A percentile compares a stretch with the other conserved stretches of the same genome.
These are phyloP conservation scores for Menidia menidia DNA, from an alignment of 2,797 vertebrate genomes.

Conservation along the genomic window DNA sequence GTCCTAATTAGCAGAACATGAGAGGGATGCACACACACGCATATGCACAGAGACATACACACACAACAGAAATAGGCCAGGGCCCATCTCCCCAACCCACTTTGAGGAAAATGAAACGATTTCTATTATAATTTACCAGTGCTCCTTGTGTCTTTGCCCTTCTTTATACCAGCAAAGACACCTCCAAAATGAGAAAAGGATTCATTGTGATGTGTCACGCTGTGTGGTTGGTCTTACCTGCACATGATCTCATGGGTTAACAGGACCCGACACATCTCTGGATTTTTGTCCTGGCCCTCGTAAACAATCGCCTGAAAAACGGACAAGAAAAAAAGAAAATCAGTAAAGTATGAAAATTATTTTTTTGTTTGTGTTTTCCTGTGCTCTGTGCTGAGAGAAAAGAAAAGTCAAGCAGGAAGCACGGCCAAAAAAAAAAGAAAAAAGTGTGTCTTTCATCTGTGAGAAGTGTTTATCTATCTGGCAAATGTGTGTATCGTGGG, in stretches of 20 bases:
- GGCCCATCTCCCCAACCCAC: conserved; percentile 83
- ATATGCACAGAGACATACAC: conserved; percentile 48
- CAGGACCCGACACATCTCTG: conserved; percentile 96
- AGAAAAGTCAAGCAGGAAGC: conserved; percentile 34
- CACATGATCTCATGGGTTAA: conserved; percentile 99
- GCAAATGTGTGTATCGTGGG: conserved; percentile 75
- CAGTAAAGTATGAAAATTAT: conserved; percentile 6
- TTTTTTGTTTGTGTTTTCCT: conserved; percentile 19
- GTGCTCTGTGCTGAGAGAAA: conserved; percentile 11
- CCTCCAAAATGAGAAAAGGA: conserved; percentile 32
- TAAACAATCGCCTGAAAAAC: conserved; percentile 91
- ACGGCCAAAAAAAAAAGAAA: conserved; percentile 53
- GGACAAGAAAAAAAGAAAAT: conserved; percentile 7
- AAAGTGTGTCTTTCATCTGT: conserved; percentile 67
- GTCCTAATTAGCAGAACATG: conserved; percentile 85
- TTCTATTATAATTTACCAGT: conserved; percentile 83
- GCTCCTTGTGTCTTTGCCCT: conserved; percentile 50
- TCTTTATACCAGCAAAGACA: conserved; percentile 46
- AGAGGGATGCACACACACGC: conserved; percentile 73
- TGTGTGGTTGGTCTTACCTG: conserved; percentile 82
- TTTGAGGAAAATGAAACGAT: conserved; percentile 83
- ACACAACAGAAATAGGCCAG: conserved; percentile 81
- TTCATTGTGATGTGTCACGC: conserved; percentile 1
- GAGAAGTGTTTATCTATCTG: conserved; percentile 69
- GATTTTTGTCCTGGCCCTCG: conserved; percentile 98